Evolutionary conservation across 2,113 vertebrate genomes (phyloP), one percentile per base, ranked within the genome.

Genomic region (Grus americana): DNA sequence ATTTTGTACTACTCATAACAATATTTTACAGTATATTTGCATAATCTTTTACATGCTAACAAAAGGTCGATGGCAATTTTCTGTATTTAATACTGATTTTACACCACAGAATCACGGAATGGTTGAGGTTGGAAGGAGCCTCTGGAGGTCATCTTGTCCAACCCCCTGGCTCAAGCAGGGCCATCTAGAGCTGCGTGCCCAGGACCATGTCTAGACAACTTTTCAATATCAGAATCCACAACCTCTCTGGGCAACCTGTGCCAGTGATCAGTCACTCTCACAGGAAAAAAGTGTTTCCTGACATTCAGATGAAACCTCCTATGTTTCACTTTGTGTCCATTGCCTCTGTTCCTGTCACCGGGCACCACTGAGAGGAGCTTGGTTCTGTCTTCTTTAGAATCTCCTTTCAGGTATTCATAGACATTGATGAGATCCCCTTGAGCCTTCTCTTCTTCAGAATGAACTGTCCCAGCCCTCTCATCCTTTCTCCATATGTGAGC

Each of bases 11-110:
- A 57, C 21, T 57, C 32, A 42, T 54, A 91, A 71, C 21, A 93
- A 32, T 63, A 90, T 88, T 88, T 88, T 90, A 61, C 9, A 38
- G 30, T 79, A 83, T 74, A 84, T 88, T 78, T 88, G 36, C 79
- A 57, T 93, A 63, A 59, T 72, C 7, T 73, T 6, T 47, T 92
- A 50, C 20, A 58, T 23, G 13, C 3, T 80, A 73, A 59, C 3
- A 5, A 26, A 63, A 84, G 63, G 13, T 59, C 6, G 10, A 32
- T 62, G 29, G 5, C 6, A 78, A 14, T 78, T 55, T 46, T 84
- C 32, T 73, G 5, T 74, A n/a, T 91, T 83, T 84, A 27, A 79
- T 52, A 34, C 21, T 86, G 29, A 67, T 78, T 42, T 72, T 72
- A 61, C 36, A 68, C 19, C 16, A 34, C 32, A 57, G 71, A 74